Evolutionary conservation across 2,888 invertebrate species (phyloP), one percentile per base, ranked within the genome.

Genomic region (Hipparchia semele): DNA sequence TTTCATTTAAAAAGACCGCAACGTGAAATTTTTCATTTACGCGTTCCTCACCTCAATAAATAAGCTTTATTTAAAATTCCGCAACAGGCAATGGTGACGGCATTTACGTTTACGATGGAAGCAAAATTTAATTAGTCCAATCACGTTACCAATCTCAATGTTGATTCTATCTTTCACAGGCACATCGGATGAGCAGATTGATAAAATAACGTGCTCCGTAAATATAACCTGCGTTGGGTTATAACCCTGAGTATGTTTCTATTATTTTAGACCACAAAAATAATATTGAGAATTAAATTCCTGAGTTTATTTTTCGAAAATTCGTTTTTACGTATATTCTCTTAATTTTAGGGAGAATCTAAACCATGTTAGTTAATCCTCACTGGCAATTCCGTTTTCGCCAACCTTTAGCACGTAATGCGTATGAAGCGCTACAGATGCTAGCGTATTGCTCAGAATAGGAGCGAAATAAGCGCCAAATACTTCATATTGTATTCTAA

Each of bases 71-170:
- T 70, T 62, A 64, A 70, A 70, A 70, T 70, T 70, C 62, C 70
- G 13, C 70, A 62, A 70, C 64, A 64, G 56, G 53, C 69, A 61
- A 69, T 53, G 51, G 69, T 51, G 61, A 69, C 61, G 61, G 51
- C 61, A 61, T 69, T 64, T 62, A 70, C 70, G 61, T 74, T 74
- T 67, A 67, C 71, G 70, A 71, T 74, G 73, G 71, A 65, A 71
- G 68, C 68, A 61, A 68, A 74, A 74, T 74, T 71, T 74, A 74
- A 71, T 74, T 74, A 74, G 68, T 74, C 60, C 71, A 74, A 75
- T 68, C 72, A 66, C 72, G 73, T 75, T 60, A 69, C 73, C 73
- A 76, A 76, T 75, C 70, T 73, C 70, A 75, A 73, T 76, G 72
- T 76, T 75, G 72, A 72, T 75, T 73, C 72, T 67, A 71, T 73